Percentiles rank a stretch among this genome's conserved stretches.
Conservation (phyloP, 2,888 invertebrate species). For the Drosophila kanekoi region DNA sequence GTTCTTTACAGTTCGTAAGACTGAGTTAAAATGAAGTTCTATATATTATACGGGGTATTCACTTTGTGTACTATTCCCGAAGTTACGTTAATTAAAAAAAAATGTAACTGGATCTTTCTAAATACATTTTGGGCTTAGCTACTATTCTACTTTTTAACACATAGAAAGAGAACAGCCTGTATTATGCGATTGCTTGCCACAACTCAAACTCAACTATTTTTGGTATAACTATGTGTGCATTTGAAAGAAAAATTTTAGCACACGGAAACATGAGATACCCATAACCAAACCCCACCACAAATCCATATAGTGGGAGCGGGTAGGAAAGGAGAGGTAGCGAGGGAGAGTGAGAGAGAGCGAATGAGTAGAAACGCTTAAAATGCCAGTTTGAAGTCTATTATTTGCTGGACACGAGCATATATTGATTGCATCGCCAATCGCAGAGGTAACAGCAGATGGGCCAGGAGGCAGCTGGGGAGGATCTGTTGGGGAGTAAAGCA, state of each 20-base stretch:
- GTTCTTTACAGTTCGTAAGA: no score
- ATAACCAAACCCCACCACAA: constrained; percentile 9
- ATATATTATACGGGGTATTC: not conserved
- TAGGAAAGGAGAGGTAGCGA: constrained; percentile 1
- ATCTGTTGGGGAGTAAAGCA: constrained; percentile 53
- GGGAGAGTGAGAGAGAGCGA: constrained; percentile 8
- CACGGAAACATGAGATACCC: constrained; percentile 60
- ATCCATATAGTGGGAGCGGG: not conserved
- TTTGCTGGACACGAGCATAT: constrained; percentile 84
- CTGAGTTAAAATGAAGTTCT: no score
- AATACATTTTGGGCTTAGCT: no score
- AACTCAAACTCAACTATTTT: constrained; percentile 49
- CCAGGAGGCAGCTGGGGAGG: constrained; percentile 10
- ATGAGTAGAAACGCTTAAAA: constrained; percentile 66
- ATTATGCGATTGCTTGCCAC: constrained; percentile 14
- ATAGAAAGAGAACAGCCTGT: constrained; percentile 43
- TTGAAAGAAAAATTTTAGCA: constrained; percentile 67
- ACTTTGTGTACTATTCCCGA: no score
- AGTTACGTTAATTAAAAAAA: no score
- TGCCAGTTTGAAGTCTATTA: constrained; percentile 82
- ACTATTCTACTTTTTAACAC: not conserved
- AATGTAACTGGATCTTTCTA: no score
- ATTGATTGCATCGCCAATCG: constrained; percentile 82
- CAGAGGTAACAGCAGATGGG: constrained; percentile 24
- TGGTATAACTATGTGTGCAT: constrained; percentile 64